Base-by-base conservation (phyloP, 2,888 invertebrate genomes). In the Meiosimyza decipiens region DNA sequence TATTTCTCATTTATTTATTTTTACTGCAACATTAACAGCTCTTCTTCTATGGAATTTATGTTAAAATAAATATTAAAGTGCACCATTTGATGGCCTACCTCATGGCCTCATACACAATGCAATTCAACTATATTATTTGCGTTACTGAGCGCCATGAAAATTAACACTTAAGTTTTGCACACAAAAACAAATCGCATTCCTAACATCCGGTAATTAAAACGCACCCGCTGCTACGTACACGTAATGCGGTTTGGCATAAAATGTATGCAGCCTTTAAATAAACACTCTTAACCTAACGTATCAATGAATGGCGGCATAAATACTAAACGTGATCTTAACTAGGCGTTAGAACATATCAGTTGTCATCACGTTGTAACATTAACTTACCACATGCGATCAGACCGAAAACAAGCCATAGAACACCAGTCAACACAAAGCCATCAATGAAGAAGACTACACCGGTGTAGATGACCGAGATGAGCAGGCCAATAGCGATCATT, bases 381-480 rank as follows among this genome's bases (percentile, higher is more conserved):
- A 63, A 76, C 90, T 89, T 88, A 92, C 92, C 89, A 75, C 91
- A 88, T 72, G 89, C 87, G 74, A 92, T 82, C 57, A 92, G 83
- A 62, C 93, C 93, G 68, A 92, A 85, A 71, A 92, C 86, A 47
- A 93, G 87, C 89, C 90, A 91, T 28, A 92, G 82, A 28, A 89
- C 86, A 55, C 91, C 92, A 77, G 89, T 89, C 47, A 90, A 78
- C 59, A 86, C 82, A 55, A 88, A 87, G 63, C 90, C 89, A 76
- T 93, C 90, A 74, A 93, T 89, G 86, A 92, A 93, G 84, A 92
- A 92, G 63, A 91, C 91, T 78, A 94, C 91, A 57, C 92, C 91
- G 18, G 94, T 95, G 84, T 94, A 94, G 71, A 95, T 89, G 52
- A 95, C 90, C 74, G 94, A 95, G 78, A 95, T 92, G 60, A 94